phyloP scores from a whole-genome alignment of 2,113 vertebrate species.

The Equus przewalskii region DNA sequence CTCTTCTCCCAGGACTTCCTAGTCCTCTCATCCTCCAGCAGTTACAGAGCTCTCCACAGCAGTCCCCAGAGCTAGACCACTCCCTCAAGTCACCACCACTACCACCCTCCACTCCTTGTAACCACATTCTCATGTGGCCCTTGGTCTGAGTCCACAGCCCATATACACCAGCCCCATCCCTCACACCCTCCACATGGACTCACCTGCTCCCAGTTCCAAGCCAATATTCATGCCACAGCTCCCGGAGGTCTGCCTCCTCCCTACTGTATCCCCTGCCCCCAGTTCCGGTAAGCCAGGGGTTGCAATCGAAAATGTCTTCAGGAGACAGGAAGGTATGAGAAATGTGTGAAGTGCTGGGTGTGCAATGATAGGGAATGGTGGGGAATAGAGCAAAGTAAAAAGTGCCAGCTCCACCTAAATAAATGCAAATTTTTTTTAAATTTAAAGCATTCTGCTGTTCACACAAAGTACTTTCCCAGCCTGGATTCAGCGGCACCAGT shows the following conservation, averaged over 20 bases:
- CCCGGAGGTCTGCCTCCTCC: background rate
- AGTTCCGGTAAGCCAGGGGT: background rate
- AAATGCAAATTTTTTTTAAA: background rate
- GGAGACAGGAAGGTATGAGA: background rate
- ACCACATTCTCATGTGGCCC: background rate
- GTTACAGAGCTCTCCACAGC: background rate
- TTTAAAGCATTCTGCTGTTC: background rate
- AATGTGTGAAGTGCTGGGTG: background rate
- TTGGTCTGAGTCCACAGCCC: background rate
- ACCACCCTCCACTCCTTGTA: background rate
- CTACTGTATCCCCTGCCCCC: rapidly evolving
- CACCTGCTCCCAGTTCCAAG: background rate
- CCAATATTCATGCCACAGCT: background rate
- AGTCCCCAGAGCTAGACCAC: background rate
- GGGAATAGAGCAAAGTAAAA: background rate
- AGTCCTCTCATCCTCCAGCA: background rate
- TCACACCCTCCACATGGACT: background rate
- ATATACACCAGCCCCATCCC: rapidly evolving
- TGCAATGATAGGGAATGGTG: background rate
- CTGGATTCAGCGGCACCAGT: too few species aligned
- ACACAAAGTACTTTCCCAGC: background rate
- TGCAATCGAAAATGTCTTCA: background rate
- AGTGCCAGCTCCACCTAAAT: background rate
- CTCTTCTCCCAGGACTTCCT: background rate
- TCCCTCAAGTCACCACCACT: background rate